A percentile compares a stretch with the other conserved stretches of the same genome.
These are phyloP conservation scores for Phymatocera aterrima DNA, from an alignment of 2,888 invertebrate genomes.

Conservation along the genomic window DNA sequence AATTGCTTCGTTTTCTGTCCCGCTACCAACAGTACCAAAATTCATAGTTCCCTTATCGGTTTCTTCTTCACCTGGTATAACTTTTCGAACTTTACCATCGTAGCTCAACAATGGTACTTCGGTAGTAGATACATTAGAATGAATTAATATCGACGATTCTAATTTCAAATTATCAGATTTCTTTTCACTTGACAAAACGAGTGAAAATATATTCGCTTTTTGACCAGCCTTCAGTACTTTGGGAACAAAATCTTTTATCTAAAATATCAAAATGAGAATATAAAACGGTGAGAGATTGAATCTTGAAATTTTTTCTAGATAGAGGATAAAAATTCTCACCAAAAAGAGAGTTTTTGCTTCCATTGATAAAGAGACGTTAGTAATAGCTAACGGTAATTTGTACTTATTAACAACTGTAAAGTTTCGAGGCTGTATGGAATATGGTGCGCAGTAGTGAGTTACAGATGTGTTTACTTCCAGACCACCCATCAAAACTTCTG, in stretches of 20 bases:
- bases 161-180: slow-evolving; percentile 77
- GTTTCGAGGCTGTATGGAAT: slow-evolving; percentile 74
- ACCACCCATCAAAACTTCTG: slow-evolving; percentile 79
- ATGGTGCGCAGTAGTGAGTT: slow-evolving; percentile 75
- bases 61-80: slow-evolving; percentile 68
- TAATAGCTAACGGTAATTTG: slow-evolving; percentile 83
- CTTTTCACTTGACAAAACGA: slow-evolving; percentile 77
- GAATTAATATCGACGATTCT: slow-evolving; percentile 80
- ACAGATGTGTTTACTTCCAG: slow-evolving; percentile 77
- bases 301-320: slow-evolving; percentile 16
- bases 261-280: slow-evolving; percentile 58
- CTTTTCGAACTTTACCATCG: slow-evolving; percentile 80
- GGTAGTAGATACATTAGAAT: slow-evolving; percentile 86
- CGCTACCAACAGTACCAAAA: slow-evolving; percentile 82
- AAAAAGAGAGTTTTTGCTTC: slow-evolving; percentile 80
- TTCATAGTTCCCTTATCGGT: slow-evolving; percentile 75
- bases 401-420: slow-evolving; percentile 85
- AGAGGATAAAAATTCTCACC: slow-evolving; percentile 72
- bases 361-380: slow-evolving; percentile 81
- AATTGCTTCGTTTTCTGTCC: slow-evolving; percentile 82
- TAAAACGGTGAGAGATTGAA: neutral
- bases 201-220: slow-evolving; percentile 78
- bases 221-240: slow-evolving; percentile 79
- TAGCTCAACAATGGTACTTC: slow-evolving; percentile 84
- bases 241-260: slow-evolving; percentile 80